These are phyloP conservation scores for Trichogramma pretiosum DNA, from an alignment of 1,140 invertebrate species.

Conservation along the genomic window DNA sequence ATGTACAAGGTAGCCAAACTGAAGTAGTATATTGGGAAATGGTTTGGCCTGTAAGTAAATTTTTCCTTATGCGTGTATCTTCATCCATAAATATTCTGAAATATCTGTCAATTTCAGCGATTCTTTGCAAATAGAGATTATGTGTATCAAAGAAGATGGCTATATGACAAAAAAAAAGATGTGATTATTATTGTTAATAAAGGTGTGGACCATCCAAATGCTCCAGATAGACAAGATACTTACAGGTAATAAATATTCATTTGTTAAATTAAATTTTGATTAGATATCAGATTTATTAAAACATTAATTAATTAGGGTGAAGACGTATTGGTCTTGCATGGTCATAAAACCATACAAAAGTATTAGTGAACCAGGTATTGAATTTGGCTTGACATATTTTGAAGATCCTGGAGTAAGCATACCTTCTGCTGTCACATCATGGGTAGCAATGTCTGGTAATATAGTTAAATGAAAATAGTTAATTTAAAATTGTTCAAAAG, in stretches of 20 bases:
- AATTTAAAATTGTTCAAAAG: conserved; percentile 1
- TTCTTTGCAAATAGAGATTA: conserved; percentile 82
- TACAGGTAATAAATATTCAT: conserved; percentile 38
- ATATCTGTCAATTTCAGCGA: conserved; percentile 43
- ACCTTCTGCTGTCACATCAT: conserved; percentile 55
- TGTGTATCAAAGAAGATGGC: conserved; percentile 68
- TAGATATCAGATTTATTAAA: background rate
- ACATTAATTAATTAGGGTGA: conserved; percentile 46
- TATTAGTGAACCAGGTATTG: conserved; percentile 61
- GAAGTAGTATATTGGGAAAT: conserved; percentile 84
- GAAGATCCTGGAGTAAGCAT: conserved; percentile 74
- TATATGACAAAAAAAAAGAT: conserved; percentile 47
- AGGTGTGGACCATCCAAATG: conserved; percentile 52
- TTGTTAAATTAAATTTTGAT: background rate
- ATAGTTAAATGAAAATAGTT: background rate
- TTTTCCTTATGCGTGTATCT: conserved; percentile 3
- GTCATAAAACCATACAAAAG: conserved; percentile 64
- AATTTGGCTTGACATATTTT: conserved; percentile 79
- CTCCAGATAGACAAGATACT: conserved; percentile 49
- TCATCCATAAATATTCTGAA: no score
- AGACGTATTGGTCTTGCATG: conserved; percentile 79
- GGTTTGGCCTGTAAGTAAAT: conserved; percentile 66
- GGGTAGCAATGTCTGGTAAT: conserved; percentile 51
- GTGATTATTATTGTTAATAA: conserved; percentile 55
- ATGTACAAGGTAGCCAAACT: conserved; percentile 42